Conservation (phyloP, 2,797 vertebrate genomes). For the Triplophysa yarkandensis region DNA sequence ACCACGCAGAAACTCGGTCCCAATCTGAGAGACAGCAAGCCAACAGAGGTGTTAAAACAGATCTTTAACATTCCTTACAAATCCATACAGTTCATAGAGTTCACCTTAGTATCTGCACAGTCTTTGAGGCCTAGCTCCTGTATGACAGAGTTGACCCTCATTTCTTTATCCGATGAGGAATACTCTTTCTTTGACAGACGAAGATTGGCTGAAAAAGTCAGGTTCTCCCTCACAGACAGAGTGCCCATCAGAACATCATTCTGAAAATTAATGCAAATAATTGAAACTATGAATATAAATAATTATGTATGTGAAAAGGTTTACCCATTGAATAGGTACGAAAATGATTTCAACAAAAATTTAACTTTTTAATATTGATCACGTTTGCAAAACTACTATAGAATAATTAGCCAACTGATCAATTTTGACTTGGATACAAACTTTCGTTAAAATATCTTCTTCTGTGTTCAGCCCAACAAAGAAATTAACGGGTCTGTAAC, state of each 20-base stretch:
- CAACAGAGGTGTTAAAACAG: neutral
- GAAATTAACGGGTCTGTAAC: too few species aligned
- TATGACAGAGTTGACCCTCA: constrained; percentile 51
- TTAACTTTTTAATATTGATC: too few species aligned
- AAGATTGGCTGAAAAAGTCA: constrained; percentile 55
- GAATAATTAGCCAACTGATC: too few species aligned
- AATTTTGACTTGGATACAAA: too few species aligned
- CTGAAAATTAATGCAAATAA: constrained; percentile 6
- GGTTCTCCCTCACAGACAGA: constrained; percentile 51
- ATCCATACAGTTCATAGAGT: neutral
- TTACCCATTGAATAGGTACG: too few species aligned
- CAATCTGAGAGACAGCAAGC: constrained; percentile 42
- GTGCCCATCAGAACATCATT: constrained; percentile 54
- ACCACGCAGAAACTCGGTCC: constrained; percentile 50
- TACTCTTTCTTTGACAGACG: constrained; percentile 26
- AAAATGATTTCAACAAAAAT: too few species aligned
- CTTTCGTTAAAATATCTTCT: too few species aligned
- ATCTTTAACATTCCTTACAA: neutral
- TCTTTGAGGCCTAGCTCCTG: constrained; percentile 56
- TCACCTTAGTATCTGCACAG: constrained; percentile 51
- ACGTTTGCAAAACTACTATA: too few species aligned
- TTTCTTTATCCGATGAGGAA: constrained; percentile 43
- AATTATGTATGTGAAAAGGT: too few species aligned
- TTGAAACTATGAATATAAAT: too few species aligned
- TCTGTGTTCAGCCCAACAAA: too few species aligned